Evolutionary conservation across 2,888 invertebrate genomes (phyloP), one percentile per base, ranked within the genome.

Genomic region (Microplitis deprimator): DNA sequence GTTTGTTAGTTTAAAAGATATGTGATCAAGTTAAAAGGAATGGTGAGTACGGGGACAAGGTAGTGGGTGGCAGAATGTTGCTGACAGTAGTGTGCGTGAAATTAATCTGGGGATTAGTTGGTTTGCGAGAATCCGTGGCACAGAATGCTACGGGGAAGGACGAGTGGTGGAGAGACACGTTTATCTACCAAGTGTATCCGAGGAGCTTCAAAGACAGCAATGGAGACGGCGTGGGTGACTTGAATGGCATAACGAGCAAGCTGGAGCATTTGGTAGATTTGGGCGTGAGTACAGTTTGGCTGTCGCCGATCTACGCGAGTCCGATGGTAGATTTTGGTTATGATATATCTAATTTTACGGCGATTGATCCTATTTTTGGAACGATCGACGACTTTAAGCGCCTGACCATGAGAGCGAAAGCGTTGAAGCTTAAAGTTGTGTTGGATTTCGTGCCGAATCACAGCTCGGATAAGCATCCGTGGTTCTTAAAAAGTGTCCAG

Each of bases 171-270:
- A 92, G 96, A 87, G 94, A 93, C 68, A 93, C 94, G 1, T 91
- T 94, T 10, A 92, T 97, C 73, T 98, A 98, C 90, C 96, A 97
- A 90, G 94, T 97, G 72, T 96, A 96, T 87, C 95, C 96, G 0
- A 91, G 95, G 70, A 96, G 97, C 0, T 97, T 97, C 90, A 94
- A 93, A 87, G 98, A 98, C 89, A 94, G 93, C 13, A 92, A 96
- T 87, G 94, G 85, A 1, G 88, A 89, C 62, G 84, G 84, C 4
- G 81, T 87, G 6, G 88, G 88, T 0, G 88, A 88, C 38, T 77
- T 88, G 40, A 85, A 85, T 4, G 90, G 91, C 6, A 89, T 91
- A 13, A 87, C 86, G 1, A 85, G 86, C 40, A 89, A 87, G 79
- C 85, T 93, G 5, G 90, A 91, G 4, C 93, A 94, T 83, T 85